Percentiles rank a stretch among this genome's conserved stretches.
These are phyloP conservation scores for Mimumesa dahlbomi DNA, from an alignment of 2,888 invertebrate genomes.

Conservation along the genomic window DNA sequence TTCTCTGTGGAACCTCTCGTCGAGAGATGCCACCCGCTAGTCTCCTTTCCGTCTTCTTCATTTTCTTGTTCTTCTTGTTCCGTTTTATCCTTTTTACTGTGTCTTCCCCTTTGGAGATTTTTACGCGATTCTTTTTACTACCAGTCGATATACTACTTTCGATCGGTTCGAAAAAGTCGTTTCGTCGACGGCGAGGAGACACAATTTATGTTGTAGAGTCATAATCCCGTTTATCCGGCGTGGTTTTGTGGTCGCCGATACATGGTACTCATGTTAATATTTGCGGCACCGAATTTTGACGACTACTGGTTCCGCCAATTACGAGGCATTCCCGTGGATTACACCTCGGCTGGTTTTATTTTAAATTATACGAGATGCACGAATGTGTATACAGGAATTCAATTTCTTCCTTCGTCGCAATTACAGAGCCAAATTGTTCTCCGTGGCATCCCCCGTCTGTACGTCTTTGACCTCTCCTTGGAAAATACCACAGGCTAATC, in stretches of 20 bases:
- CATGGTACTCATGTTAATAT: too few relatives aligned
- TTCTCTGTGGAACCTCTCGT: slow-evolving; percentile 23
- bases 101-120: background rate
- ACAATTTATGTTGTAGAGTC: slow-evolving; percentile 1
- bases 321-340: slow-evolving; percentile 7
- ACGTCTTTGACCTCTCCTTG: slow-evolving; percentile 38
- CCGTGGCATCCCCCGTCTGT: slow-evolving; percentile 23
- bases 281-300: too few relatives aligned
- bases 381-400: slow-evolving; percentile 39
- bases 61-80: slow-evolving; percentile 8
- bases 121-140: too few relatives aligned
- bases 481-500: slow-evolving; percentile 40
- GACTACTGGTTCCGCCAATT: background rate
- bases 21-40: slow-evolving; percentile 63
- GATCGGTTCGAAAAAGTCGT: background rate
- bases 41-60: slow-evolving; percentile 54
- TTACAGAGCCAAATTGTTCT: slow-evolving; percentile 52
- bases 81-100: background rate
- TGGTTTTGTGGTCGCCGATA: slow-evolving; percentile 1
- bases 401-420: slow-evolving; percentile 52
- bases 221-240: background rate
- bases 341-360: too few relatives aligned
- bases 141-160: too few relatives aligned
- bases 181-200: background rate
- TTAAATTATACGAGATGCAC: slow-evolving; percentile 1